Evolutionary conservation across 2,113 vertebrate genomes (phyloP), one percentile per base, ranked within the genome.

Genomic region (Phylloscopus whistleri): DNA sequence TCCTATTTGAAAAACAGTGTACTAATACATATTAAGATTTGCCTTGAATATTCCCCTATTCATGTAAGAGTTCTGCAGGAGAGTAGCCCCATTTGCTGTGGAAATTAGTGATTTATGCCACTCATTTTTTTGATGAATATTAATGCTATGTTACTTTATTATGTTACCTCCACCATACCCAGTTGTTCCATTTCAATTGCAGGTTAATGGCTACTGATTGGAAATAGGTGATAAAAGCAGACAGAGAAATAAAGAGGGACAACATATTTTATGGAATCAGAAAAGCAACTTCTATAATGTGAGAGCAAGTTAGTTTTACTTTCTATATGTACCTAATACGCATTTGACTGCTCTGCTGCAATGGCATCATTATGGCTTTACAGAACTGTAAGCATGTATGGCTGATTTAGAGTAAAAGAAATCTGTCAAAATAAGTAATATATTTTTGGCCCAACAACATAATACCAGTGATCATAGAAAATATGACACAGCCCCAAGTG

Each of bases 401-500:
- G 37, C 39, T 80, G 62, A n/a, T 62, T 49, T 49, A n/a, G 48
- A 92, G 41, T 22, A n/a, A 37, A 46, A 76, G 58, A 76, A 35
- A 33, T 46, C 31, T 58, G 56, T 58, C 53, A 73, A 84, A 89
- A 46, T 78, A 91, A 91, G 35, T 74, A 73, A 75, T 64, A n/a
- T 24, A 23, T 60, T 84, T n/a, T 67, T 95, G 73, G 53, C 19
- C 70, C 55, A 64, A 31, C 12, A 52, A 33, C 16, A 51, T 12
- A 8, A 8, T 39, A 24, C 15, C 28, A 58, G n/a, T 15, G 35
- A 66, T n/a, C 20, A 13, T 23, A 75, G 66, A 84, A 93, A 82
- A 79, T 23, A 58, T 0, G 2, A 33, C 21, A 26, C 14, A 76
- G 35, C 13, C 26, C 60, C 18, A 73, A 5, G 44, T 2, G 3